A percentile compares a stretch with the other conserved stretches of the same genome.
Conservation (phyloP, 2,113 vertebrate species). For the Serinus canaria region DNA sequence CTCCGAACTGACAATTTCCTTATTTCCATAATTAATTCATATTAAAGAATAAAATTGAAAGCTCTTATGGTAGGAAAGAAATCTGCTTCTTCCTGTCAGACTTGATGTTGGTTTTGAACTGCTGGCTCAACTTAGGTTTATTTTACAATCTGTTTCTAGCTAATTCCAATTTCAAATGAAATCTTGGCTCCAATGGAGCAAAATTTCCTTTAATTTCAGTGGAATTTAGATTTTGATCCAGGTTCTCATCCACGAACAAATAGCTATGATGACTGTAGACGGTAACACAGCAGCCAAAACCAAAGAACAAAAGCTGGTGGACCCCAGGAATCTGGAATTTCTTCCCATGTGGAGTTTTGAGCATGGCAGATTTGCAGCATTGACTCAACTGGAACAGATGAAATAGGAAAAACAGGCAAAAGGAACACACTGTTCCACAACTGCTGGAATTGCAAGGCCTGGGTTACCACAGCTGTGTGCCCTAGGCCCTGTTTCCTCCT, state of each 20-base stretch:
- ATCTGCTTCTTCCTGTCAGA: not conserved
- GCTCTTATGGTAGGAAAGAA: not conserved
- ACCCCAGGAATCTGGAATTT: conserved; percentile 30
- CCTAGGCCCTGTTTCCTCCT: not conserved
- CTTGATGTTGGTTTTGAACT: conserved; percentile 12
- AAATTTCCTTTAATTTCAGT: conserved; percentile 47
- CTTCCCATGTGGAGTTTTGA: not conserved
- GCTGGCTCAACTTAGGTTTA: not conserved
- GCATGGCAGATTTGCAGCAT: not conserved
- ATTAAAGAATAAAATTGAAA: not conserved
- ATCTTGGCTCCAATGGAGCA: not conserved
- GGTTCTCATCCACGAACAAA: not conserved
- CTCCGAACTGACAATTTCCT: not conserved
- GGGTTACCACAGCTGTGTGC: not conserved
- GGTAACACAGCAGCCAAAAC: not conserved
- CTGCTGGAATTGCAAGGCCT: not conserved
- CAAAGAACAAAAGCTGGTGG: not conserved
- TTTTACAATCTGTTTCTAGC: conserved; percentile 41
- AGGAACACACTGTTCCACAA: not conserved
- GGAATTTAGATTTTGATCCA: conserved; percentile 25
- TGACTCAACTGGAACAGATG: not conserved
- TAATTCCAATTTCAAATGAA: conserved; percentile 39
- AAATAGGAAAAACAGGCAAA: conserved; percentile 1
- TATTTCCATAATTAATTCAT: not conserved
- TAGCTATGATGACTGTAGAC: not conserved